phyloP scores from a whole-genome alignment of 2,888 invertebrate species.

The Ceriagrion tenellum region DNA sequence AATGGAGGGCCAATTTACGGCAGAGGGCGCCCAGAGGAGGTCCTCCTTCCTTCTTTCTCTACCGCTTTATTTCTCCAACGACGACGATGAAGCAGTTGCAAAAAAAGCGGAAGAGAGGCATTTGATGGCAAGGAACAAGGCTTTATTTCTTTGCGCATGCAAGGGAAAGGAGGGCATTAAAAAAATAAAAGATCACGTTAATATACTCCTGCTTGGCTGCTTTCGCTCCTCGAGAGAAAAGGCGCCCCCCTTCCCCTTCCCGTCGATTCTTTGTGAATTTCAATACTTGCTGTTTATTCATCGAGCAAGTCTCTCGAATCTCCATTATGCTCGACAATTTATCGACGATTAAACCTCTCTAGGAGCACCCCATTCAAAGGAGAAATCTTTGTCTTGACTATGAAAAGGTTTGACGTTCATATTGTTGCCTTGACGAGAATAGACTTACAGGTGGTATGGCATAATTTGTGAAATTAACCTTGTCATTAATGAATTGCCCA shows the following conservation, averaged over 20 bases:
- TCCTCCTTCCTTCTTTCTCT: background rate
- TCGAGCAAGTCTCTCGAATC: background rate
- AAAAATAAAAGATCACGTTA: background rate
- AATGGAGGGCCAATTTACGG: constrained; percentile 38
- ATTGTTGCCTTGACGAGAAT: background rate
- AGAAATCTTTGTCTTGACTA: background rate
- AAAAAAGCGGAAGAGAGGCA: constrained; percentile 5
- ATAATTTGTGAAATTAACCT: background rate
- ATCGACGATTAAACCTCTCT: background rate
- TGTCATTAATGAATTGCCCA: background rate
- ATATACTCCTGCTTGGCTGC: background rate
- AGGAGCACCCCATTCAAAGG: background rate
- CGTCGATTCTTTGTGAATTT: background rate
- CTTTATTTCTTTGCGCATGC: constrained; percentile 14
- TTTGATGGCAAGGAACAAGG: constrained; percentile 14
- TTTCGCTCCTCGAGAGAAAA: background rate
- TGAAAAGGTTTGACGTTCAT: background rate
- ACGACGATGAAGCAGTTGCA: background rate
- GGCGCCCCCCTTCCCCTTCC: background rate
- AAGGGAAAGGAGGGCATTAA: background rate
- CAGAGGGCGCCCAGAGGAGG: background rate
- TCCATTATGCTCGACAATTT: background rate
- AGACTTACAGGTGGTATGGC: background rate
- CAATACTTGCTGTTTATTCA: background rate
- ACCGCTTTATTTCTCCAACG: background rate